Evolutionary conservation across 2,888 invertebrate genomes (phyloP), one percentile per base, ranked within the genome.

Genomic region (Augiades crinisus): DNA sequence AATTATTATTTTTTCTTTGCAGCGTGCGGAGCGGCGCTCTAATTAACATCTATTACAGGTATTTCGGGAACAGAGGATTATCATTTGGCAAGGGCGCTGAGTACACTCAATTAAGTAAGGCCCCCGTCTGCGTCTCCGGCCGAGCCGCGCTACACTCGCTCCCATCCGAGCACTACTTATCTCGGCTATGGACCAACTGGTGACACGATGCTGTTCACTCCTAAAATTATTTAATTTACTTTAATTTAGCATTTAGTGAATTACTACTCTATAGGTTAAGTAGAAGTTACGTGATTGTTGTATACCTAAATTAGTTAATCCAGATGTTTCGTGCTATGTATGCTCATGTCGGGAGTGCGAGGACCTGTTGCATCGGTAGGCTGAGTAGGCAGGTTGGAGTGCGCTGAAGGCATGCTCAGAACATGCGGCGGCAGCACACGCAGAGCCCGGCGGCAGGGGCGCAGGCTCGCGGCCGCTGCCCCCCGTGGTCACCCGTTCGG

Each of bases 401-500:
- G 34, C 10, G 45, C 34, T 54, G 46, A 10, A 22, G 21, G 43
- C 24, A 30, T 17, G 34, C 41, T 30, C 36, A 33, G 41, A 36
- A 50, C 47, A 47, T 2, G 30, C 43, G 6, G 30, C 6, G 45
- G 31, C 12, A 33, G 27, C 37, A 37, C 19, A 17, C 44, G 27
- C 3, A n/a, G 10, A 10, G 27, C 27, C 19, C 3, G 46, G 34
- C 45, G 24, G 65, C 60, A 55, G 66, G 21, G 17, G 12, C 37
- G 30, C n/a, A 2, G 19, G 21, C 14, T 17, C 10, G 64, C 74
- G 67, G 63, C 67, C 70, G 67, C 72, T 65, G 67, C 74, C 78
- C 78, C 89, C 91, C 91, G 87, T 90, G 91, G 91, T 91, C 91
- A 91, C 92, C 91, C 86, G 79, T 65, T 81, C 78, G 83, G 80